A percentile compares a stretch with the other conserved stretches of the same genome.
Conservation (phyloP, 1,140 invertebrate genomes). For the Drosophila lacertosa region DNA sequence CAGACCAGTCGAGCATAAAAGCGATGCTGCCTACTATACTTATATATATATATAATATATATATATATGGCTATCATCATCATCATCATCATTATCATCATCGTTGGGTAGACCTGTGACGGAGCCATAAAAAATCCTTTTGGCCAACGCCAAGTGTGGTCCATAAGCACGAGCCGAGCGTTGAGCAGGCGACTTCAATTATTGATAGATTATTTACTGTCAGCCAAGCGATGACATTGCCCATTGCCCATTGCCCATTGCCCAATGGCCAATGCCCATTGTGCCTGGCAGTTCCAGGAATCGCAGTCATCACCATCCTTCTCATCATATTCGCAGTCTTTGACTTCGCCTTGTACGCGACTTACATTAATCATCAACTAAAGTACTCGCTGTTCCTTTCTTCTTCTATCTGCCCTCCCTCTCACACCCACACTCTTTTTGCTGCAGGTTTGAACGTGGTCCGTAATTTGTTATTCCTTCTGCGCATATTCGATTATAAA, state of each 20-base stretch:
- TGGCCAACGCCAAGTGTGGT: constrained; percentile 74
- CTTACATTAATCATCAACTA: constrained; percentile 78
- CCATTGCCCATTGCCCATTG: constrained; percentile 38
- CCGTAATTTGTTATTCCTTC: constrained; percentile 76
- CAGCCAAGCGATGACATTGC: constrained; percentile 63
- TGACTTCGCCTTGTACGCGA: constrained; percentile 63
- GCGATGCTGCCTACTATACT: constrained; percentile 41
- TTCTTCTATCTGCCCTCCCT: not conserved
- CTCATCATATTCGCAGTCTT: constrained; percentile 49
- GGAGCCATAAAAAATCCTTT: constrained; percentile 61
- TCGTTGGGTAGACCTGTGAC: constrained; percentile 31
- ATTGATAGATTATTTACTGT: constrained; percentile 82
- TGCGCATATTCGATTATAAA: constrained; percentile 60
- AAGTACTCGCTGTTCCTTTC: constrained; percentile 14
- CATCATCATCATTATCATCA: constrained; percentile 22
- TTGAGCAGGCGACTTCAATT: constrained; percentile 67
- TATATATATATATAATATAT: constrained; percentile 41
- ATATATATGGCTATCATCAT: constrained; percentile 47
- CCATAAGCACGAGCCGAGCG: constrained; percentile 42
- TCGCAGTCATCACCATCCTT: constrained; percentile 59
- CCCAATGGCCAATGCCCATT: constrained; percentile 58
- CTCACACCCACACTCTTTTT: not conserved
- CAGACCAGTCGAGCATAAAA: constrained; percentile 73
- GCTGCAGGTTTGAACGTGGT: constrained; percentile 15
- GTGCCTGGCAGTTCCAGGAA: constrained; percentile 66